Conservation (phyloP, 2,797 vertebrate species). For the Melanotaenia pygmaea region DNA sequence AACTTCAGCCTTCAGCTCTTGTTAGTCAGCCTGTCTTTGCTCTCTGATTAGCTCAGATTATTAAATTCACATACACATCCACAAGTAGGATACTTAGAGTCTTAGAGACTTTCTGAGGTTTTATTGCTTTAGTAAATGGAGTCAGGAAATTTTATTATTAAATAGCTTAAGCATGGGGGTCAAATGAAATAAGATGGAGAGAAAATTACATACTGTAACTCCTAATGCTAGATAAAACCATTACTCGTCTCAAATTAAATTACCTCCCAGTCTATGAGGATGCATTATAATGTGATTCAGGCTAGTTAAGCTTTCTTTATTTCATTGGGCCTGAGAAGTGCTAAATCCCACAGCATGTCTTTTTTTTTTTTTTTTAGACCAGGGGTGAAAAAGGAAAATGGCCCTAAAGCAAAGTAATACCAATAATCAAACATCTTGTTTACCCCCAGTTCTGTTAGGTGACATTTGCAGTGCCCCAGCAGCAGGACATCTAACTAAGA, state of each 20-base stretch:
- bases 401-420: slow-evolving; percentile 61
- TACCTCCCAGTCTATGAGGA: slow-evolving; percentile 57
- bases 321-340: slow-evolving; percentile 35
- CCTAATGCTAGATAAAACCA: slow-evolving; percentile 47
- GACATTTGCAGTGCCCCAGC: slow-evolving; percentile 69
- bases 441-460: slow-evolving; percentile 57
- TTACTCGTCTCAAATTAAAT: slow-evolving; percentile 66
- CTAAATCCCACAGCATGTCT: slow-evolving; percentile 52
- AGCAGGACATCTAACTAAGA: slow-evolving; percentile 62
- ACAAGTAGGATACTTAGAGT: slow-evolving; percentile 16
- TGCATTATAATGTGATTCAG: slow-evolving; percentile 61
- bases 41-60: slow-evolving; percentile 52
- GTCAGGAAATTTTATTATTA: slow-evolving; percentile 60
- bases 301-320: slow-evolving; percentile 55
- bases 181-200: slow-evolving; percentile 3
- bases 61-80: slow-evolving; percentile 45
- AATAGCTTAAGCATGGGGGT: slow-evolving; percentile 32
- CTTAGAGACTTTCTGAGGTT: slow-evolving; percentile 39
- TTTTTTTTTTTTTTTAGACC: slow-evolving; percentile 29
- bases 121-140: slow-evolving; percentile 45
- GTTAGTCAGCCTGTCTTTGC: slow-evolving; percentile 33
- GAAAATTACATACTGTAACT: slow-evolving; percentile 52
- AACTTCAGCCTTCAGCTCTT: slow-evolving; percentile 5
- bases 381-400: slow-evolving; percentile 52
- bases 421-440: slow-evolving; percentile 74